phyloP scores from a whole-genome alignment of 2,113 vertebrate genomes.

The Tetrax tetrax region DNA sequence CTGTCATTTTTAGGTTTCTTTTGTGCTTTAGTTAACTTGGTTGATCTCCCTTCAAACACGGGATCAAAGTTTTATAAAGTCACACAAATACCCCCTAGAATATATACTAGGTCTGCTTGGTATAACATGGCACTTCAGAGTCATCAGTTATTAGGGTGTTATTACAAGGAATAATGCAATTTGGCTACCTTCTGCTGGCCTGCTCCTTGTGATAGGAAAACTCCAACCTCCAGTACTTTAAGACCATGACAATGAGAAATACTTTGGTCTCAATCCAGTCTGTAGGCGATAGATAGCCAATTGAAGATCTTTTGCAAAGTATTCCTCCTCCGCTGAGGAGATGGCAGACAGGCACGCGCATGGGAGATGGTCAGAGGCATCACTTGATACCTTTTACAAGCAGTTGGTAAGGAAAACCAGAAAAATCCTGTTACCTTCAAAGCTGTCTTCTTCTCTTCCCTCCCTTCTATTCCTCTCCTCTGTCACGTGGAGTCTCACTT shows the following conservation, averaged over 20 bases:
- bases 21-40: neutral
- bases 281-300: neutral
- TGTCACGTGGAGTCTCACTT: neutral
- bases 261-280: neutral
- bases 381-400: neutral
- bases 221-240: neutral
- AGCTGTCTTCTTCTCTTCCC: accelerated
- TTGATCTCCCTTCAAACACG: neutral
- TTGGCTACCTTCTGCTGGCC: neutral
- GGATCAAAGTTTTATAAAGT: neutral
- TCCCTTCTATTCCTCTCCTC: neutral
- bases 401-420: neutral
- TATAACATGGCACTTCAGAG: neutral
- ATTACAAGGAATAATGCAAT: neutral
- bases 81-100: neutral
- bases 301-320: neutral
- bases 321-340: neutral
- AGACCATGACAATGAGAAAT: neutral
- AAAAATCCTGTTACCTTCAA: neutral
- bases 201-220: neutral
- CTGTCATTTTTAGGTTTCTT: neutral
- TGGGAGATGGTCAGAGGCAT: neutral
- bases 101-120: neutral
- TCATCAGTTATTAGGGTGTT: accelerated
- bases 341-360: neutral